Percentiles rank a stretch among this genome's conserved stretches.
These are phyloP conservation scores for Drosophila kepulauana DNA, from an alignment of 1,140 invertebrate genomes.

Conservation along the genomic window DNA sequence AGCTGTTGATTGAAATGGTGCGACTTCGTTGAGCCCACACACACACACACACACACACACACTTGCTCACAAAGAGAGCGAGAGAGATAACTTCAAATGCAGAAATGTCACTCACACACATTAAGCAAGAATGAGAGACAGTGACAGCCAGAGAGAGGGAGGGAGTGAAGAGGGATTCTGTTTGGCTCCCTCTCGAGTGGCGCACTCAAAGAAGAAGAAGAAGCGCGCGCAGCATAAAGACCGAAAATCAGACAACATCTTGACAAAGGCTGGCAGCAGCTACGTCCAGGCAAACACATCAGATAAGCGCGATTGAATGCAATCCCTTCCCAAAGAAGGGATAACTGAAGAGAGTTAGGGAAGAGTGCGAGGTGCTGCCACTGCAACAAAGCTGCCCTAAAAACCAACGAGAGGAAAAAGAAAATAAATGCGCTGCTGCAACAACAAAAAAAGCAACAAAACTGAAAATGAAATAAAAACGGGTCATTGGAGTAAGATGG, in stretches of 20 bases:
- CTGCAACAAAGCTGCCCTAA: constrained; percentile 65
- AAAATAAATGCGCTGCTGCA: constrained; percentile 52
- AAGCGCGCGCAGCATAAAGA: constrained; percentile 61
- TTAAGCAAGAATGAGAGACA: not conserved
- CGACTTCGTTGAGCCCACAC: constrained; percentile 20
- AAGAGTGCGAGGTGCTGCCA: constrained; percentile 31
- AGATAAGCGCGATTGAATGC: constrained; percentile 77
- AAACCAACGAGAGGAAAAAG: constrained; percentile 51
- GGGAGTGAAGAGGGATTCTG: too few relatives aligned
- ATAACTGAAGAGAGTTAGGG: constrained; percentile 5
- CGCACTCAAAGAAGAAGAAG: constrained; percentile 45
- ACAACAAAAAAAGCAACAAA: constrained; percentile 14
- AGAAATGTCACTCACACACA: not conserved
- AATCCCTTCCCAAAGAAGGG: constrained; percentile 16
- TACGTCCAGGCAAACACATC: constrained; percentile 55
- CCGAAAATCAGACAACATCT: constrained; percentile 81
- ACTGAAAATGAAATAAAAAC: constrained; percentile 76
- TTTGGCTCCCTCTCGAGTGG: constrained; percentile 19
- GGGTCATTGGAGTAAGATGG: constrained; percentile 78
- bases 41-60: constrained; percentile 45
- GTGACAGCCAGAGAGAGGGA: not conserved
- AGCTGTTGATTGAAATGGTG: constrained; percentile 70
- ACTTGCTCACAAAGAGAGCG: not conserved
- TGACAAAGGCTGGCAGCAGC: constrained; percentile 43
- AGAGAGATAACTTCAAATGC: not conserved